Evolutionary conservation across 2,888 invertebrate genomes (phyloP), one percentile per base, ranked within the genome.

Genomic region (Anthrax anthrax): DNA sequence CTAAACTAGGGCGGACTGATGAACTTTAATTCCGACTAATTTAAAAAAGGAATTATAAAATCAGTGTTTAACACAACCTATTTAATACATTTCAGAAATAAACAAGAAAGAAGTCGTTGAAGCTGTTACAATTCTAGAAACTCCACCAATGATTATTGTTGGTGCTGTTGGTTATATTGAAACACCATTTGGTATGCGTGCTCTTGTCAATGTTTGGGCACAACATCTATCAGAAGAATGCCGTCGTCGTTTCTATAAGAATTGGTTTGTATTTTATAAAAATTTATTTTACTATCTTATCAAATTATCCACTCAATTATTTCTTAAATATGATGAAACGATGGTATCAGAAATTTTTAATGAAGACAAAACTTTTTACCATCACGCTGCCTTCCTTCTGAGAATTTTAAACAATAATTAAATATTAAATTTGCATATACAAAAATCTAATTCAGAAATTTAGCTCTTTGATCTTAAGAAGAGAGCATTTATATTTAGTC

Each of bases 21-120:
- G 29, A n/a, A 38, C 6, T 32, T 32, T 32, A n/a, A n/a, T n/a
- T n/a, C n/a, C n/a, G n/a, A n/a, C n/a, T n/a, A n/a, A n/a, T n/a
- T n/a, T n/a, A n/a, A n/a, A n/a, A n/a, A n/a, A n/a, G n/a, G n/a
- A n/a, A n/a, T n/a, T n/a, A n/a, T n/a, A n/a, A n/a, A n/a, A n/a
- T n/a, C n/a, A n/a, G n/a, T n/a, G n/a, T n/a, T n/a, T n/a, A n/a
- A n/a, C n/a, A n/a, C n/a, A n/a, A n/a, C n/a, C n/a, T n/a, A n/a
- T n/a, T n/a, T n/a, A 12, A 37, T 37, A 48, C 16, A 52, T 69
- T 73, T 37, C 69, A 92, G 96, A 98, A 78, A 86, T 96, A 52
- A 96, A 99, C 77, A 98, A 98, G 74, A 99, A 99, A 72, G 98
- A 99, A 72, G 92, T 98, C 50, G 96, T 98, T 19, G 98, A 99